Conservation (phyloP, 2,113 vertebrate species). For the Psammodynastes pulverulentus region DNA sequence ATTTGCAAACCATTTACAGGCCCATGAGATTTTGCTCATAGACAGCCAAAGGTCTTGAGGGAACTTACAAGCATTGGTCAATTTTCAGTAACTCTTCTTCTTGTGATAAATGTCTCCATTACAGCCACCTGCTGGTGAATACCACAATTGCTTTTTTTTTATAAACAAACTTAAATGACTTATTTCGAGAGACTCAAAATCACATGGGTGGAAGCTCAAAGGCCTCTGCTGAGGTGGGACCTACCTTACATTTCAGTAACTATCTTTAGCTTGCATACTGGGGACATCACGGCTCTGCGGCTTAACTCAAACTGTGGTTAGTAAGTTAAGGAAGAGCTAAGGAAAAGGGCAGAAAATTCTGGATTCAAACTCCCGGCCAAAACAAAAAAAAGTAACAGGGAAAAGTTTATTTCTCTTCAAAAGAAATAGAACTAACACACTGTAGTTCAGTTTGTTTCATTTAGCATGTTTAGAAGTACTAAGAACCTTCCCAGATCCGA, state of each 20-base stretch:
- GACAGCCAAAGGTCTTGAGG: neutral
- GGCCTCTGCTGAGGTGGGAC: neutral
- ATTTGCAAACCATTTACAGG: neutral
- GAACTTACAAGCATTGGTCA: neutral
- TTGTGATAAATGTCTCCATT: neutral
- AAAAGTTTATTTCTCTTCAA: neutral
- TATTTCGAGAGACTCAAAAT: neutral
- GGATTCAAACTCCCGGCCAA: neutral
- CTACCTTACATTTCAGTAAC: neutral
- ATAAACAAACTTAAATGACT: neutral
- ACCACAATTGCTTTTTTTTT: neutral
- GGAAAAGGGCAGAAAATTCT: neutral
- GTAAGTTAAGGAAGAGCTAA: neutral
- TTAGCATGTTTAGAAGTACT: neutral
- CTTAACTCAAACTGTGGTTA: neutral
- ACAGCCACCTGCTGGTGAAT: constrained; percentile 7
- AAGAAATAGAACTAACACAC: neutral
- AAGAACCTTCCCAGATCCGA: neutral
- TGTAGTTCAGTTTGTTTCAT: no score
- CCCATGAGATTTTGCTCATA: neutral
- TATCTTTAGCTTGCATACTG: neutral
- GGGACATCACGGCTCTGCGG: neutral
- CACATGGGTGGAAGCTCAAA: neutral
- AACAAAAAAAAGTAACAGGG: no score
- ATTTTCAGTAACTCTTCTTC: neutral